Evolutionary conservation across 30 jellyfish, hydroid and myxozoan species (phyloP).

Genomic region (Catostylus mosaicus): DNA sequence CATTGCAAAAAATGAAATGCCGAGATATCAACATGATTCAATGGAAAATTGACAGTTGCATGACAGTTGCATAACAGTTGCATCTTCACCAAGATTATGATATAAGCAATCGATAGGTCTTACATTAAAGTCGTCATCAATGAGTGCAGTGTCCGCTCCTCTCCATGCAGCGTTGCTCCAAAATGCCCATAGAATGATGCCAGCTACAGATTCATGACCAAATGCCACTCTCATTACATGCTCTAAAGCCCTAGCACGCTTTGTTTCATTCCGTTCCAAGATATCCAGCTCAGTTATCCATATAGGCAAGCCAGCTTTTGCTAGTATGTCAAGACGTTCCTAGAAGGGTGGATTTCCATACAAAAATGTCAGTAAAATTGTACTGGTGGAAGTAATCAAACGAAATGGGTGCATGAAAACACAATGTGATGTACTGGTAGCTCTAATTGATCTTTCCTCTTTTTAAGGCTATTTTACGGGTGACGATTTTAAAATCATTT

Average conservation of each 20-base stretch:
- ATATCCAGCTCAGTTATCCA: conserved; percentile 95
- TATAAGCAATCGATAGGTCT: too few relatives aligned
- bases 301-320: conserved; percentile 88
- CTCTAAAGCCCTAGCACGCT: conserved; percentile 80
- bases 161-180: conserved; percentile 92
- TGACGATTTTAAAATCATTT: too few relatives aligned
- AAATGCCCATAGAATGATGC: conserved; percentile 85
- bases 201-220: conserved; percentile 82
- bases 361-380: not conserved
- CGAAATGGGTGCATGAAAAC: not conserved
- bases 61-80: too few relatives aligned
- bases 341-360: not conserved
- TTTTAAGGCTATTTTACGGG: too few relatives aligned
- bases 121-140: conserved; percentile 72
- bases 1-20: too few relatives aligned
- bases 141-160: conserved; percentile 84
- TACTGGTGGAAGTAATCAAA: not conserved
- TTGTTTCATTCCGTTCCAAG: conserved; percentile 63
- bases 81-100: too few relatives aligned
- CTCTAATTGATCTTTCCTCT: too few relatives aligned
- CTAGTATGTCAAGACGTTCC: conserved; percentile 88
- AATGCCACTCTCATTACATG: conserved; percentile 84
- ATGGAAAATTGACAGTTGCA: too few relatives aligned
- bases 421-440: not conserved
- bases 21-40: too few relatives aligned